A percentile compares a stretch with the other conserved stretches of the same genome.
Conservation (phyloP, 2,113 vertebrate species). For the Stomatorhinus ivindoensis region DNA sequence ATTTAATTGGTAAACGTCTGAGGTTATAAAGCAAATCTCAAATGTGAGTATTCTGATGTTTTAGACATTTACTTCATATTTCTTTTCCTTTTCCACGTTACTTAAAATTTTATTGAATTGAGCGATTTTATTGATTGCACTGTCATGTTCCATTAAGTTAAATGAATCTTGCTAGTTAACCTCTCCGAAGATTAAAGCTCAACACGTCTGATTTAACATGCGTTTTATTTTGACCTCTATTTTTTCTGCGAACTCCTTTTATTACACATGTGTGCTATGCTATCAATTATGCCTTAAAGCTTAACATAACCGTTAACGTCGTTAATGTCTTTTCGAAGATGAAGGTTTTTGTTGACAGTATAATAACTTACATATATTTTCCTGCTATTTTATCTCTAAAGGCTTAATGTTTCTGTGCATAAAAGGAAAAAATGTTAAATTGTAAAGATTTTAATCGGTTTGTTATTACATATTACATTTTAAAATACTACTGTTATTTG, state of each 20-base stretch:
- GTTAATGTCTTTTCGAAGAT: background rate
- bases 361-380: background rate
- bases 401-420: background rate
- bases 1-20: background rate
- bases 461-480: background rate
- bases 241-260: background rate
- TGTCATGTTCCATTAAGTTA: background rate
- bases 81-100: background rate
- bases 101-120: background rate
- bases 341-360: background rate
- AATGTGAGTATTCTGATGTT: background rate
- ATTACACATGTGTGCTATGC: background rate
- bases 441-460: background rate
- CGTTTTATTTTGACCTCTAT: background rate
- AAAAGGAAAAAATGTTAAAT: background rate
- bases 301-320: background rate
- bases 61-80: background rate
- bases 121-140: background rate
- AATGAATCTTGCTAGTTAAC: background rate
- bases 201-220: background rate
- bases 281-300: background rate
- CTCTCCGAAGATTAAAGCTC: background rate
- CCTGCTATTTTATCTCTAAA: background rate
- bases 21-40: background rate
- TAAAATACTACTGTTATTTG: background rate